Evolutionary conservation across 2,113 vertebrate genomes (phyloP).

Genomic region (human (Homo sapiens)): DNA sequence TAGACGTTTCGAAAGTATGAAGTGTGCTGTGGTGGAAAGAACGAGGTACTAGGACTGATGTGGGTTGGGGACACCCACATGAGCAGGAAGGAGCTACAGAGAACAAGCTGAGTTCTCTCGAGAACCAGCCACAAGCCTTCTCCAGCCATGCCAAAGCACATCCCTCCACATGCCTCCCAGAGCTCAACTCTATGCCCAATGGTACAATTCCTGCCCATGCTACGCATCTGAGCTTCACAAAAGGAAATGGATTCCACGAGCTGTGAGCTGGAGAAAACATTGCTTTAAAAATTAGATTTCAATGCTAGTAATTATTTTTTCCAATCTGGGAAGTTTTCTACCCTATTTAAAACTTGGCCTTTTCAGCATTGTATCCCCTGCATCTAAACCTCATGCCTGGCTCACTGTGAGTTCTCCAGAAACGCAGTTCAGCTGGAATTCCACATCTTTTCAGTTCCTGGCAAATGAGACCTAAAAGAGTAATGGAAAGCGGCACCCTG

Average conservation of each 20-base stretch:
- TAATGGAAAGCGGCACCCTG: neutral
- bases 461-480: neutral
- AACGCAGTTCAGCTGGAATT: neutral
- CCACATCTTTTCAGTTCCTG: neutral
- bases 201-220: neutral
- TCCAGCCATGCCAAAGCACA: rapidly evolving
- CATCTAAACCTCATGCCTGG: neutral
- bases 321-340: neutral
- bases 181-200: neutral
- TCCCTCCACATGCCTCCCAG: neutral
- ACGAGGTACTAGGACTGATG: rapidly evolving
- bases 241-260: neutral
- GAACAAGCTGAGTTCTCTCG: rapidly evolving
- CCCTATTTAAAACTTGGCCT: neutral
- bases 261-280: neutral
- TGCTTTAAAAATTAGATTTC: neutral
- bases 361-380: neutral
- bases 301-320: neutral
- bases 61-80: neutral
- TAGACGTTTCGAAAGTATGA: neutral
- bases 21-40: neutral
- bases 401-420: neutral
- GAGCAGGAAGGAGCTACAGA: no score
- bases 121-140: no score
- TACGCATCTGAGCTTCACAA: neutral